These are phyloP conservation scores for Falco punctatus DNA, from an alignment of 2,113 vertebrate genomes.

Conservation along the genomic window DNA sequence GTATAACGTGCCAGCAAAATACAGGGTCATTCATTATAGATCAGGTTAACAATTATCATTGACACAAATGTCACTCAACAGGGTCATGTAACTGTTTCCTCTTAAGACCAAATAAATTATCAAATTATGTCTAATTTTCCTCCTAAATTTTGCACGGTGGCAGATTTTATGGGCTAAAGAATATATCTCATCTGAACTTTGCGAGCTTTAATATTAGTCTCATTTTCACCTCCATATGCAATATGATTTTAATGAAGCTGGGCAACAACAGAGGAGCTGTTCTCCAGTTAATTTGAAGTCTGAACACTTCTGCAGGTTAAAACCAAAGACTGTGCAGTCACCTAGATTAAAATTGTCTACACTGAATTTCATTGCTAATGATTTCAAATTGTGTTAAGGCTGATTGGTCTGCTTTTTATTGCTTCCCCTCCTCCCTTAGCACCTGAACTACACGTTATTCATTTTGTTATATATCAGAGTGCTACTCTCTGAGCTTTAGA, in stretches of 20 bases:
- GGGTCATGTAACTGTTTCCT: not conserved
- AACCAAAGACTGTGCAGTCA: not conserved
- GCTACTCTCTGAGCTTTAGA: not conserved
- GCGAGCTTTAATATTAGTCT: not conserved
- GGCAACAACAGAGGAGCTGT: not conserved
- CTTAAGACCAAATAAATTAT: not conserved
- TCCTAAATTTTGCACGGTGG: not conserved
- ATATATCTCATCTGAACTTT: not conserved
- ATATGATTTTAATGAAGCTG: not conserved
- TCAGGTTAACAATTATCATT: not conserved
- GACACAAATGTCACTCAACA: not conserved
- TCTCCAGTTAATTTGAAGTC: not conserved
- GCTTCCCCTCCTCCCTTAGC: not conserved
- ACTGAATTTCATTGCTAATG: not conserved
- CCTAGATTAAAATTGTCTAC: not conserved
- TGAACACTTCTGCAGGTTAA: not conserved
- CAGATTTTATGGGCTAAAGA: not conserved
- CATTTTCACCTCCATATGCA: not conserved
- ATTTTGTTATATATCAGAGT: not conserved
- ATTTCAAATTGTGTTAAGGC: not conserved
- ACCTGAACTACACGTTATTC: not conserved
- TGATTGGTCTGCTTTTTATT: not conserved
- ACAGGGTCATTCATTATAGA: not conserved
- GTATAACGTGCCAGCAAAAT: not conserved
- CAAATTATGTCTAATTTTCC: not conserved